A percentile compares a stretch with the other conserved stretches of the same genome.
Conservation (phyloP, 2,797 vertebrate species). For the Gobio occitaniae region DNA sequence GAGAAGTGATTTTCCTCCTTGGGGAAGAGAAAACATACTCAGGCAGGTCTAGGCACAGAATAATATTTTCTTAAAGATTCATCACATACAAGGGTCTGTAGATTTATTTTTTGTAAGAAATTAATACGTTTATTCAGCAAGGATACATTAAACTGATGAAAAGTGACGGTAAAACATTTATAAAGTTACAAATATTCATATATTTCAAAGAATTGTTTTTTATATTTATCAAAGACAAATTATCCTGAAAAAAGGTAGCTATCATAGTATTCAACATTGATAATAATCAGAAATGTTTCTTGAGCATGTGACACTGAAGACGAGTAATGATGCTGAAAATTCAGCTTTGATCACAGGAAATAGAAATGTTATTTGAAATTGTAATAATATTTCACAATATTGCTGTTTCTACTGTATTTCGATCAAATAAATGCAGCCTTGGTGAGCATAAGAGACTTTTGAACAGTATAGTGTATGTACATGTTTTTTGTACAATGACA, state of each 20-base stretch:
- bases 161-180: too few relatives aligned
- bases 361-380: neutral
- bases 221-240: neutral
- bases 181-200: too few relatives aligned
- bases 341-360: neutral
- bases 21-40: conserved; percentile 2
- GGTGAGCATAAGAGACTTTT: too few relatives aligned
- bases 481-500: neutral
- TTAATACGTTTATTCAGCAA: neutral
- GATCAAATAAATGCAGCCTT: neutral
- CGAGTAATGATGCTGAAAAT: neutral
- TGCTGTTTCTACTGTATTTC: neutral
- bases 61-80: neutral
- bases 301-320: neutral
- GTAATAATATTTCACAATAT: neutral
- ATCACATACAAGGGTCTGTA: too few relatives aligned
- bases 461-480: too few relatives aligned
- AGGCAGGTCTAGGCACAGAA: neutral
- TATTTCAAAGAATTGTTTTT: too few relatives aligned
- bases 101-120: neutral
- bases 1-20: neutral
- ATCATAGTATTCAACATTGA: too few relatives aligned
- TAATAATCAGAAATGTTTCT: neutral
- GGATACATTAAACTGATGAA: neutral
- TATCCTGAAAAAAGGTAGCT: too few relatives aligned